Evolutionary conservation across 2,888 invertebrate genomes (phyloP).

Genomic region (Tiliacea aurago): DNA sequence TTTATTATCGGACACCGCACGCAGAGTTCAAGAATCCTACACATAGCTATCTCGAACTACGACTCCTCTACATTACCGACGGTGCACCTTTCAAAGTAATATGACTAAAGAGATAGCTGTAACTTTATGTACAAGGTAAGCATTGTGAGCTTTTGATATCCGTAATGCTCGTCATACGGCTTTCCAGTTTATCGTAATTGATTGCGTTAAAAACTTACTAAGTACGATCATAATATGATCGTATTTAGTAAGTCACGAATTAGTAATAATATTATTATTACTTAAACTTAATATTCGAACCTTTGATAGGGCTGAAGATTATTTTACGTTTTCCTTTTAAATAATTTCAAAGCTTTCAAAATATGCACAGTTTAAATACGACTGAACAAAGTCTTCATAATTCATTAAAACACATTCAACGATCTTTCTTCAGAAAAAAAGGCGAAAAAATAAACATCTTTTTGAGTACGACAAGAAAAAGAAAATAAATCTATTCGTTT

Average conservation of each 20-base stretch:
- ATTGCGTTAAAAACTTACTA: neutral
- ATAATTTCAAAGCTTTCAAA: conserved; percentile 41
- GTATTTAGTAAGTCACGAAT: too few species aligned
- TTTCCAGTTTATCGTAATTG: conserved; percentile 9
- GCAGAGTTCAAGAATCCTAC: conserved; percentile 57
- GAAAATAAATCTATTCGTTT: conserved; percentile 61
- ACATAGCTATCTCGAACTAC: conserved; percentile 35
- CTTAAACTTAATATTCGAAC: too few species aligned
- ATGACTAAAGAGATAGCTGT: conserved; percentile 36
- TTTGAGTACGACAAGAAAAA: conserved; percentile 59
- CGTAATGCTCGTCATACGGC: conserved; percentile 2
- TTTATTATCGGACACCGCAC: conserved; percentile 68
- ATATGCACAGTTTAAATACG: conserved; percentile 58
- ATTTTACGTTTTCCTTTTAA: conserved; percentile 19
- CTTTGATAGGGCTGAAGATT: neutral
- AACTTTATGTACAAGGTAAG: conserved; percentile 12
- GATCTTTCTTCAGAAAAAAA: conserved; percentile 66
- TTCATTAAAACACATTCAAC: conserved; percentile 70
- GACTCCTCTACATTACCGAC: conserved; percentile 9
- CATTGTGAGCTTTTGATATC: conserved; percentile 17
- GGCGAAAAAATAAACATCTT: conserved; percentile 64
- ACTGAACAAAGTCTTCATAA: conserved; percentile 63
- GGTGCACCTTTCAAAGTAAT: conserved; percentile 28
- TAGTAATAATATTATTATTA: too few species aligned
- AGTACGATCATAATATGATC: neutral